These are phyloP conservation scores for Platycercus adscitus DNA, from an alignment of 2,113 vertebrate species.

Conservation along the genomic window DNA sequence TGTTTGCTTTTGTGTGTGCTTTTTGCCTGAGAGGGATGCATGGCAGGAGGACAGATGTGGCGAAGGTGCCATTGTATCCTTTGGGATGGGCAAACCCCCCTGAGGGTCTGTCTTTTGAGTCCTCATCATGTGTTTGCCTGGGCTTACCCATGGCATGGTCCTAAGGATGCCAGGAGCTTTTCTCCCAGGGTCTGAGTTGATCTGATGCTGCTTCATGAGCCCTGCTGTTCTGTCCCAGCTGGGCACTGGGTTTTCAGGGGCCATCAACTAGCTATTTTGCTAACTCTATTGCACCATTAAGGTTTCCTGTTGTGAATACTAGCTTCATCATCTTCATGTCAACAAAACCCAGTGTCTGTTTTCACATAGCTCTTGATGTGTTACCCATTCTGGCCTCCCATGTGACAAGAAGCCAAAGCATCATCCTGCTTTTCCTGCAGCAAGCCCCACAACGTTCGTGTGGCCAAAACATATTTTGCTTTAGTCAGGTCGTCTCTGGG, in stretches of 20 bases:
- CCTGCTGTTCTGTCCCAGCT: background rate
- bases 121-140: background rate
- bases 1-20: accelerated
- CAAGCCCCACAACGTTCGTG: accelerated
- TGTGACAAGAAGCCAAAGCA: background rate
- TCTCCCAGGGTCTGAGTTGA: accelerated
- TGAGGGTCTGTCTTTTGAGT: background rate
- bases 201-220: background rate
- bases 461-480: background rate
- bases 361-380: background rate
- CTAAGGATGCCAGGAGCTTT: background rate
- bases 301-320: background rate
- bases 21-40: background rate
- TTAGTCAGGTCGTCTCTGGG: background rate
- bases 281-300: background rate
- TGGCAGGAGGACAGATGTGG: background rate
- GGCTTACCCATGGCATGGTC: accelerated
- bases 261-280: accelerated
- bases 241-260: accelerated
- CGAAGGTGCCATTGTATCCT: background rate
- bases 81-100: background rate
- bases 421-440: background rate
- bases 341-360: accelerated
- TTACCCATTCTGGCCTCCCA: accelerated
- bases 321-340: background rate